Conservation (phyloP, 2,888 invertebrate species). For the Chloroclystis v-ata region DNA sequence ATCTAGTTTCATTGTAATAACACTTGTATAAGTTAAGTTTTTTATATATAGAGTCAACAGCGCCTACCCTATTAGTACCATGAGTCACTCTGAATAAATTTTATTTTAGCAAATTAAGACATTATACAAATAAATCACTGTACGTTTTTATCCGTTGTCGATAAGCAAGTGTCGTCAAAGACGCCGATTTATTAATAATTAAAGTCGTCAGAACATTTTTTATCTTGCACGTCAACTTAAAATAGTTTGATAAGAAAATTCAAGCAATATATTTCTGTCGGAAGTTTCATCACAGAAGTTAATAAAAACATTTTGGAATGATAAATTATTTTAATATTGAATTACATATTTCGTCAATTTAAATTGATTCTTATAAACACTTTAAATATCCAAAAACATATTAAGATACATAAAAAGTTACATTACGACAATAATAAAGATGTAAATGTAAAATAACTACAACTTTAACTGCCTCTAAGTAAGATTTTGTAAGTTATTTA, state of each 20-base stretch:
- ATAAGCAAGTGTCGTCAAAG: slow-evolving; percentile 43
- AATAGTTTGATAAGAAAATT: slow-evolving; percentile 49
- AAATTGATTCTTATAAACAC: too few relatives aligned
- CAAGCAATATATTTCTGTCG: not conserved
- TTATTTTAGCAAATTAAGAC: slow-evolving; percentile 56
- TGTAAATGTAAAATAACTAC: too few relatives aligned
- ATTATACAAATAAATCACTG: slow-evolving; percentile 42
- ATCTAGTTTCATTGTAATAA: too few relatives aligned
- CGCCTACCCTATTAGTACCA: slow-evolving; percentile 6
- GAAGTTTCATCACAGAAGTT: not conserved
- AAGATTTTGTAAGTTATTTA: not conserved
- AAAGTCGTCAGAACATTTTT: slow-evolving; percentile 34
- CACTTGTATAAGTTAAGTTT: too few relatives aligned
- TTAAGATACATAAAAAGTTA: too few relatives aligned
- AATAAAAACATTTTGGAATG: not conserved
- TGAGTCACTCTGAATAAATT: slow-evolving; percentile 34
- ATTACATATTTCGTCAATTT: too few relatives aligned
- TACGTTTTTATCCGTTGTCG: slow-evolving; percentile 37
- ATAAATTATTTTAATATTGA: too few relatives aligned
- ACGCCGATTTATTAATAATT: slow-evolving; percentile 19
- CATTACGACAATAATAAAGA: too few relatives aligned
- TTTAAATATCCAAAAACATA: too few relatives aligned
- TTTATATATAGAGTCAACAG: not conserved
- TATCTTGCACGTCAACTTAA: slow-evolving; percentile 62
- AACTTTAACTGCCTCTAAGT: not conserved